phyloP scores from a whole-genome alignment of 1,140 invertebrate species.

The Saccostrea cuccullata region DNA sequence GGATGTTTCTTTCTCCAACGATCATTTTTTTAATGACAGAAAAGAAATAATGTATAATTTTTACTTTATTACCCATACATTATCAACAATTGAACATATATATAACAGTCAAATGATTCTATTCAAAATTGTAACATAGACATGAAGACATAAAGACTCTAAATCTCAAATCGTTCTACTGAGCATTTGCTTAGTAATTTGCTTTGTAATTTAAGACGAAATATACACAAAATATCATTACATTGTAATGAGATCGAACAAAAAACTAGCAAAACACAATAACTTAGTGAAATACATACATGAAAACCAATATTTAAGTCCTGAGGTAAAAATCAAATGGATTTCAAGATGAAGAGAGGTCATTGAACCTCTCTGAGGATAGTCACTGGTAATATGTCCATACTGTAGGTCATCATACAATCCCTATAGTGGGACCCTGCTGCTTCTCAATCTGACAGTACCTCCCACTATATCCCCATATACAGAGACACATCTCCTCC shows the following conservation, averaged over 20 bases:
- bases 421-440: neutral
- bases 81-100: neutral
- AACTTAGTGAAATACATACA: constrained; percentile 20
- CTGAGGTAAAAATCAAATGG: constrained; percentile 11
- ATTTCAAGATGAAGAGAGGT: neutral
- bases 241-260: neutral
- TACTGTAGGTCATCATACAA: neutral
- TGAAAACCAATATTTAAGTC: neutral
- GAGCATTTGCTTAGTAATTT: neutral
- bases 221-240: neutral
- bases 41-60: too few species aligned
- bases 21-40: too few species aligned
- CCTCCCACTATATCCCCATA: neutral
- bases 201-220: neutral
- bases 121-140: neutral
- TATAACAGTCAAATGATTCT: neutral
- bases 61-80: too few species aligned
- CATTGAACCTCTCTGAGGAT: neutral
- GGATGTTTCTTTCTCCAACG: too few species aligned
- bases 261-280: neutral
- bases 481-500: constrained; percentile 1
- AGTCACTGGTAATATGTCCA: neutral
- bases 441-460: neutral
- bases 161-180: neutral
- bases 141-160: neutral